Evolutionary conservation across 2,113 vertebrate species (phyloP).

Genomic region (Chauna torquata): DNA sequence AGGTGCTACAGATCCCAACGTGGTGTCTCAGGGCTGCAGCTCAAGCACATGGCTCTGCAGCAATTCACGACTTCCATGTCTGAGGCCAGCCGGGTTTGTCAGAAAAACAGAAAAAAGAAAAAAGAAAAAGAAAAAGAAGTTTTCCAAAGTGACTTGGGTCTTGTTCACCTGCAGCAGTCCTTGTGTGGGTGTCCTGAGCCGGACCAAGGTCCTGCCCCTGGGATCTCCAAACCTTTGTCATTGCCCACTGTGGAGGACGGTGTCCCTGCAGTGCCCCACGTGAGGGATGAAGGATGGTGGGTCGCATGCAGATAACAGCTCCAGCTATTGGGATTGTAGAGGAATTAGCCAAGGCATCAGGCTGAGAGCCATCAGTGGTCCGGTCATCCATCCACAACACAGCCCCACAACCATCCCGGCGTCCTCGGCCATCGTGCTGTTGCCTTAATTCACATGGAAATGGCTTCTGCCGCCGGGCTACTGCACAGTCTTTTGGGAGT

Average conservation of each 20-base stretch:
- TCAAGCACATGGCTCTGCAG: not conserved
- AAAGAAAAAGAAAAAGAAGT: not conserved
- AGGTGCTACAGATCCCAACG: rapidly evolving
- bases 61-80: not conserved
- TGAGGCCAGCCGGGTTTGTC: not conserved
- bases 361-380: not conserved
- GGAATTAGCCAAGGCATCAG: rapidly evolving
- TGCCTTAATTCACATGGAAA: not conserved
- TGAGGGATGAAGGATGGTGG: not conserved
- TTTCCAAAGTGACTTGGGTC: not conserved
- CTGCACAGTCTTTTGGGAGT: not conserved
- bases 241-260: not conserved
- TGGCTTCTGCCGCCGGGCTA: not conserved
- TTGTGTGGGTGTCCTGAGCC: rapidly evolving
- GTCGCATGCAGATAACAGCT: not conserved
- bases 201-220: not conserved
- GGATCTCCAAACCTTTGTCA: not conserved
- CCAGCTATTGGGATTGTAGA: not conserved
- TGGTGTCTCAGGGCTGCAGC: not conserved
- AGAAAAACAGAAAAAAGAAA: not conserved
- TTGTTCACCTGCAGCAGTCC: rapidly evolving
- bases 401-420: not conserved
- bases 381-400: not conserved
- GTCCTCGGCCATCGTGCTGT: rapidly evolving
- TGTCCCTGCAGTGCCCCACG: rapidly evolving